phyloP scores from a whole-genome alignment of 2,113 vertebrate species.

The Microcebus ravelobensis region DNA sequence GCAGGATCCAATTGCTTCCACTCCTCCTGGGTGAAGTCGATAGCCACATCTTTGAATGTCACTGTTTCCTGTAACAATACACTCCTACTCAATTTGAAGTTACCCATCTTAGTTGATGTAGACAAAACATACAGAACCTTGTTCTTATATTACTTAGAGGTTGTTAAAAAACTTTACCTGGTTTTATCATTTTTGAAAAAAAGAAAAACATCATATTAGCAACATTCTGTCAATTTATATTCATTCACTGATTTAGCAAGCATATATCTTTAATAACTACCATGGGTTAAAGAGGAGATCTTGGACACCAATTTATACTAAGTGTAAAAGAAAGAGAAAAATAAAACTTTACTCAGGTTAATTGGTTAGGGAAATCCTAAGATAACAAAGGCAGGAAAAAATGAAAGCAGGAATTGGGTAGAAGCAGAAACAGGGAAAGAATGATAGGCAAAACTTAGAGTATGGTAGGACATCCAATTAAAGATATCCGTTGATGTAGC shows the following conservation, averaged over 20 bases:
- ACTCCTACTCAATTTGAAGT: constrained; percentile 26
- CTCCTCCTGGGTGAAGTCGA: constrained; percentile 78
- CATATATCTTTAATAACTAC: background rate
- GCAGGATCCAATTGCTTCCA: constrained; percentile 70
- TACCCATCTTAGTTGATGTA: background rate
- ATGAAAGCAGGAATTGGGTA: constrained; percentile 1
- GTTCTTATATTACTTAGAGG: background rate
- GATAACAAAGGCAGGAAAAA: background rate
- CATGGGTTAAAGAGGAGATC: background rate
- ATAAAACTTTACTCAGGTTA: background rate
- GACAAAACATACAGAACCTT: constrained; percentile 1
- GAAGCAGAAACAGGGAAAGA: background rate
- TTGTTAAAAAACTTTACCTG: background rate
- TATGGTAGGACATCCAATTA: background rate
- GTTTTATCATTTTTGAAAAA: constrained; percentile 28
- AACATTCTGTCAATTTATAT: background rate
- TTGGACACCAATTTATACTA: background rate
- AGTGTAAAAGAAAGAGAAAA: constrained; percentile 15
- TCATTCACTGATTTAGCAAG: background rate
- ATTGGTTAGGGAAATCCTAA: background rate
- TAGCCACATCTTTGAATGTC: constrained; percentile 79
- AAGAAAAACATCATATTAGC: background rate
- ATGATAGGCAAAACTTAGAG: background rate
- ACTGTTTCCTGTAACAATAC: constrained; percentile 71
- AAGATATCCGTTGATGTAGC: background rate